Evolutionary conservation across 1,140 invertebrate species (phyloP).

Genomic region (Heliconius himera): DNA sequence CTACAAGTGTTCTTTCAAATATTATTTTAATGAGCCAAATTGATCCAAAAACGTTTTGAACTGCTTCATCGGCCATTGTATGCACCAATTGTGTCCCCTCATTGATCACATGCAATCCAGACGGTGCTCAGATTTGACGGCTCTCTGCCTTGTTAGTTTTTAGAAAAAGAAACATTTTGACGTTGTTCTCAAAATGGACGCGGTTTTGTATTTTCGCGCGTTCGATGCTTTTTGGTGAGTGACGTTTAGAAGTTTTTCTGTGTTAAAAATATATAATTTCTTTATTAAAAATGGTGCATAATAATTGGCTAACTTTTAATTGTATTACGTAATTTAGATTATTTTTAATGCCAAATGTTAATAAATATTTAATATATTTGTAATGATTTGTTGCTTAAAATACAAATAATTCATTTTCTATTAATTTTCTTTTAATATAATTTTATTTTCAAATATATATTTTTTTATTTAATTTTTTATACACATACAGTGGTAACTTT

Average conservation of each 20-base stretch:
- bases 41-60: slow-evolving; percentile 34
- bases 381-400: no score
- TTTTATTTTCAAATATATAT: not conserved
- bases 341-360: no score
- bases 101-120: slow-evolving; percentile 57
- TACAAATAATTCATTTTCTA: not conserved
- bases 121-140: slow-evolving; percentile 52
- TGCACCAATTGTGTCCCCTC: slow-evolving; percentile 67
- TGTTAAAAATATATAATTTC: no score
- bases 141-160: slow-evolving; percentile 37
- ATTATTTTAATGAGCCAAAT: slow-evolving; percentile 31
- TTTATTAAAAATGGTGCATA: no score
- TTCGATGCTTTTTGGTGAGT: slow-evolving; percentile 63
- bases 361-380: no score
- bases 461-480: not conserved
- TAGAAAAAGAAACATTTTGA: slow-evolving; percentile 18
- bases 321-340: no score
- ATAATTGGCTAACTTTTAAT: no score
- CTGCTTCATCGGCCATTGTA: slow-evolving; percentile 46
- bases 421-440: not conserved
- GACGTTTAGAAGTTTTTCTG: not conserved
- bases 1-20: not conserved
- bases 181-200: slow-evolving; percentile 46
- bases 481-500: not conserved
- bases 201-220: slow-evolving; percentile 41